phyloP scores from a whole-genome alignment of 2,888 invertebrate genomes.

The Dilophus febrilis region DNA sequence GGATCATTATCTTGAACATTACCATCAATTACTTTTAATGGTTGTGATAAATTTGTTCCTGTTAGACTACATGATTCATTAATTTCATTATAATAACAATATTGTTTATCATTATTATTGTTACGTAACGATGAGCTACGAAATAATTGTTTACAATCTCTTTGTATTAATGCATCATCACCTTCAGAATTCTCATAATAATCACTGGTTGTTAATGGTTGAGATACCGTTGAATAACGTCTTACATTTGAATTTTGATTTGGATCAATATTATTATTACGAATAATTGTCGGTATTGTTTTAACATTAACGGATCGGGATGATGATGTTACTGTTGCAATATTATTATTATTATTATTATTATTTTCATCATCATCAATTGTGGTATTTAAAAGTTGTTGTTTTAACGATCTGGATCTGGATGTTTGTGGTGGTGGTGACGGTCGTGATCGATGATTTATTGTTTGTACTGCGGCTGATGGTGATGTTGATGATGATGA shows the following conservation, averaged over 20 bases:
- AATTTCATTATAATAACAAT: too few relatives aligned
- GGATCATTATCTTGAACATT: too few relatives aligned
- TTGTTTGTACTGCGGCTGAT: not conserved
- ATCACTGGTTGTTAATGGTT: not conserved
- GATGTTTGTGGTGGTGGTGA: not conserved
- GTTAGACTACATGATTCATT: too few relatives aligned
- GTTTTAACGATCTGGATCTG: not conserved
- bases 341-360: conserved; percentile 1
- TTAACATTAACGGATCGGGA: too few relatives aligned
- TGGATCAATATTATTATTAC: too few relatives aligned
- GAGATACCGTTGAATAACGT: not conserved
- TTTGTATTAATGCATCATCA: too few relatives aligned
- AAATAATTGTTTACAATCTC: conserved; percentile 3
- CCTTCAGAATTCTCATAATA: not conserved
- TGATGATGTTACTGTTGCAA: not conserved
- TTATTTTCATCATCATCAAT: conserved; percentile 5
- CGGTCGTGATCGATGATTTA: not conserved
- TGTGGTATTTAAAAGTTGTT: conserved; percentile 1
- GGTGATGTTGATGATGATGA: conserved; percentile 18
- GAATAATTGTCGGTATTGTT: too few relatives aligned
- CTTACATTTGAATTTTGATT: too few relatives aligned
- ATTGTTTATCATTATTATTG: too few relatives aligned
- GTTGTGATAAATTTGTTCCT: too few relatives aligned
- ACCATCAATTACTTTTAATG: too few relatives aligned
- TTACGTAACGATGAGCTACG: not conserved